Evolutionary conservation across 2,888 invertebrate species (phyloP).

Genomic region (Scotopteryx bipunctaria): DNA sequence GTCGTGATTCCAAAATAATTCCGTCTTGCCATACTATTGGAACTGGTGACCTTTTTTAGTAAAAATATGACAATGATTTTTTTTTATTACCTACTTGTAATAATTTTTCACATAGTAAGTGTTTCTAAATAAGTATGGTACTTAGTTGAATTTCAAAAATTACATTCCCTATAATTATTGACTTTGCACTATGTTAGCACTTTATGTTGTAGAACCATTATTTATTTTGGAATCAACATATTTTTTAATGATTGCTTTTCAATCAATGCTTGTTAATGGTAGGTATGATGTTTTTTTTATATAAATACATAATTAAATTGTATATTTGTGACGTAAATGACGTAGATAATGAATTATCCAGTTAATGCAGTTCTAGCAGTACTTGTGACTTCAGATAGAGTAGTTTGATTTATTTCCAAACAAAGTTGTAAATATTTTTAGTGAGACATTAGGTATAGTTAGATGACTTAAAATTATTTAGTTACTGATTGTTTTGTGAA

Average conservation of each 20-base stretch:
- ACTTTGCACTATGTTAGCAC: too few relatives aligned
- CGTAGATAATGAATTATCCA: constrained; percentile 31
- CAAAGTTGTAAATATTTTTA: constrained; percentile 70
- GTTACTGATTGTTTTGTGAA: constrained; percentile 78
- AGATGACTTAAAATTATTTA: constrained; percentile 63
- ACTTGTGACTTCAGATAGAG: constrained; percentile 14
- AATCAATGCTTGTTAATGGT: neutral
- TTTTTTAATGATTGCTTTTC: neutral
- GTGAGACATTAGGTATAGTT: constrained; percentile 58
- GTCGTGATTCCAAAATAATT: too few relatives aligned
- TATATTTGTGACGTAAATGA: constrained; percentile 55
- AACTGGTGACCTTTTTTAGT: too few relatives aligned
- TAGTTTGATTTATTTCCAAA: constrained; percentile 27
- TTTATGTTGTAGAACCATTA: neutral
- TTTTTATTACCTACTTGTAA: too few relatives aligned
- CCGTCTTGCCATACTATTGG: too few relatives aligned
- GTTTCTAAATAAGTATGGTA: too few relatives aligned
- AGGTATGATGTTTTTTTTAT: neutral
- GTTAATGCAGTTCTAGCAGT: constrained; percentile 20
- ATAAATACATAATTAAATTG: constrained; percentile 45
- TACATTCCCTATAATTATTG: constrained; percentile 17
- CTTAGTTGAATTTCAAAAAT: constrained; percentile 1
- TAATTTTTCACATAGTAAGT: too few relatives aligned
- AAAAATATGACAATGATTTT: too few relatives aligned
- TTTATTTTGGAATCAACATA: neutral